phyloP scores from a whole-genome alignment of 2,797 vertebrate genomes.

The Ateles fusciceps region DNA sequence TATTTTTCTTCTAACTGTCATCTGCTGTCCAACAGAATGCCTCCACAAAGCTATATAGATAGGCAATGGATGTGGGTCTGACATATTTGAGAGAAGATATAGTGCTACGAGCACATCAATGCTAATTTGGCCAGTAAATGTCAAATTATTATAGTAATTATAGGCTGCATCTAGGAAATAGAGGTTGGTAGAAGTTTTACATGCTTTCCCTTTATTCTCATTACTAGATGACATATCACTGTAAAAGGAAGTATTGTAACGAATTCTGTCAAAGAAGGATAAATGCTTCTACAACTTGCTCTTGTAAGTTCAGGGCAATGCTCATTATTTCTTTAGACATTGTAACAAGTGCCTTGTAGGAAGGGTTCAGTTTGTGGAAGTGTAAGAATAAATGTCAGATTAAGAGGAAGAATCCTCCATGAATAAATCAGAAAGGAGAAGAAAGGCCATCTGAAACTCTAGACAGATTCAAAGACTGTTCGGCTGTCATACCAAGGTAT shows the following conservation, averaged over 20 bases:
- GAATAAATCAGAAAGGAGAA: not conserved
- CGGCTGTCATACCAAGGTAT: not conserved
- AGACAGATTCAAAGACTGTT: not conserved
- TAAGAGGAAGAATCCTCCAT: no score
- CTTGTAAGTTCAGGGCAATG: not conserved
- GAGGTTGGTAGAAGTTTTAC: not conserved
- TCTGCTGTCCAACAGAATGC: not conserved
- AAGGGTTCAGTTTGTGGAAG: not conserved
- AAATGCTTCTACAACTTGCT: not conserved
- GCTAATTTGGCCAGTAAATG: not conserved
- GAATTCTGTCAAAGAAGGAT: not conserved
- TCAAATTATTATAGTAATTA: not conserved
- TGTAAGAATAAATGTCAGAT: not conserved
- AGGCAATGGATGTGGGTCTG: not conserved
- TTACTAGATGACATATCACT: not conserved
- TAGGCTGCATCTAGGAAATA: not conserved
- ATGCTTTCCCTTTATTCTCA: not conserved
- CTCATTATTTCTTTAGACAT: not conserved
- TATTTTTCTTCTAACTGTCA: not conserved
- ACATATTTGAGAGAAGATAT: not conserved
- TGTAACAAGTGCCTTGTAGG: not conserved
- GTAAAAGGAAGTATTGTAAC: not conserved
- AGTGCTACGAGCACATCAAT: not conserved
- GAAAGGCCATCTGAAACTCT: not conserved
- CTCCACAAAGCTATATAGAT: not conserved